phyloP scores from a whole-genome alignment of 2,113 vertebrate species.

The Danionella cerebrum region DNA sequence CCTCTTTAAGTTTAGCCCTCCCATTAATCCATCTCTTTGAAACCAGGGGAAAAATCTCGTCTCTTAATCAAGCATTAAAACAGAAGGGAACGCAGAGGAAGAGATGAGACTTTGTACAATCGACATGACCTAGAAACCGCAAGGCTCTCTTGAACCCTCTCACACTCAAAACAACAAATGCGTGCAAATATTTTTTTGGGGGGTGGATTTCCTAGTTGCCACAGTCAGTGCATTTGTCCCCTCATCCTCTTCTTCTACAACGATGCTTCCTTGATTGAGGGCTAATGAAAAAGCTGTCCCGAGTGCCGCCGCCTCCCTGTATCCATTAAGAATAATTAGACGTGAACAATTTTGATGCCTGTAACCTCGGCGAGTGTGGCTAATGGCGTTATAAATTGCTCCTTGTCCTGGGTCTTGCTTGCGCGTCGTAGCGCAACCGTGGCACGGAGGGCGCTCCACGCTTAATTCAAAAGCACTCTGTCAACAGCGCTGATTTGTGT shows the following conservation, averaged over 20 bases:
- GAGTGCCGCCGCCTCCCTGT: conserved; percentile 95
- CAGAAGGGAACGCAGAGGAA: conserved; percentile 33
- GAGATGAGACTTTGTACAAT: conserved; percentile 9
- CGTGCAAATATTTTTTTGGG: conserved; percentile 64
- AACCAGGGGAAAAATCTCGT: conserved; percentile 53
- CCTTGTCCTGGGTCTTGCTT: conserved; percentile 96
- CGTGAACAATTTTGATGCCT: conserved; percentile 99
- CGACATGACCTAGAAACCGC: conserved; percentile 8
- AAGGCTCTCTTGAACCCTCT: conserved; percentile 5
- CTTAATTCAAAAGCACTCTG: conserved; percentile 99
- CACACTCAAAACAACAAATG: conserved; percentile 35
- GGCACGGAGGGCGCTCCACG: conserved; percentile 71
- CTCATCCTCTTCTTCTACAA: conserved; percentile 43
- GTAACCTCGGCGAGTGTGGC: conserved; percentile 99
- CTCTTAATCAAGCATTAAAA: conserved; percentile 30
- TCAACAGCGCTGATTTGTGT: conserved; percentile 99
- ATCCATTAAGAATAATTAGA: conserved; percentile 99
- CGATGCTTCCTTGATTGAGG: conserved; percentile 94
- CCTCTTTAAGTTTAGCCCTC: conserved; percentile 45
- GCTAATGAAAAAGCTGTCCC: conserved; percentile 99
- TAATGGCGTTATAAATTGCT: conserved; percentile 99
- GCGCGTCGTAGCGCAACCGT: conserved; percentile 45
- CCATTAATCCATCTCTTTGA: conserved; percentile 52
- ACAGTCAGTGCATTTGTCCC: conserved; percentile 87
- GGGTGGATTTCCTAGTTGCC: conserved; percentile 74